phyloP scores from a whole-genome alignment of 1,140 invertebrate genomes.

The Macrosteles quadrilineatus region DNA sequence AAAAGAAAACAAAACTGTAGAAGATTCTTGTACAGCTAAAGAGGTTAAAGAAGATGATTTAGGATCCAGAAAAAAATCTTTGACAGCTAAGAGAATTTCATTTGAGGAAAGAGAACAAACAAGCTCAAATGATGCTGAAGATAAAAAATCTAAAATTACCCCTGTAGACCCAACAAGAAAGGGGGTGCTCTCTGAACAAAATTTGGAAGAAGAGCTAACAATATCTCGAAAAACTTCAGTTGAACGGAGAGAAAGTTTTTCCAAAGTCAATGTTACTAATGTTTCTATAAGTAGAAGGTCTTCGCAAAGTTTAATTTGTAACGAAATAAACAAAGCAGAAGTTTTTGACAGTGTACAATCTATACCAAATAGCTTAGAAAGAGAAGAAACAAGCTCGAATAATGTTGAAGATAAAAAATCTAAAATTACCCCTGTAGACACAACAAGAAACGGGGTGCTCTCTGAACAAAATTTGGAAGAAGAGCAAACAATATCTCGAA shows the following conservation, averaged over 20 bases:
- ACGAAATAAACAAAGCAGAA: constrained; percentile 22
- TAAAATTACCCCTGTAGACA: not conserved
- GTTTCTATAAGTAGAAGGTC: constrained; percentile 11
- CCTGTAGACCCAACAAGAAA: not conserved
- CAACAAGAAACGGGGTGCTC: not conserved
- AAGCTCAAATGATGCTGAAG: not conserved
- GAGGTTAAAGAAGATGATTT: not conserved
- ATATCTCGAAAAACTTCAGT: not conserved
- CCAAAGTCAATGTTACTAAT: constrained; percentile 17
- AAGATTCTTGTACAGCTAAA: constrained; percentile 13
- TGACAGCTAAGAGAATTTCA: not conserved
- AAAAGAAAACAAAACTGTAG: constrained; percentile 30
- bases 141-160: not conserved
- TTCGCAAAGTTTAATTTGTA: constrained; percentile 1
- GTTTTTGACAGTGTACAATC: not conserved
- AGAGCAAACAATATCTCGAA: too few species aligned
- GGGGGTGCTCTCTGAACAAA: not conserved
- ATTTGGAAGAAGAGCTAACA: too few species aligned
- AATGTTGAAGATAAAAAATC: not conserved
- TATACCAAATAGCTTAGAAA: not conserved
- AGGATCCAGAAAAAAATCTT: not conserved
- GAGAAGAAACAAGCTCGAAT: not conserved
- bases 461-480: too few species aligned
- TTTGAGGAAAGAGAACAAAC: not conserved
- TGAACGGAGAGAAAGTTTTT: constrained; percentile 17